These are phyloP conservation scores for Apamea sordens DNA, from an alignment of 2,888 invertebrate genomes.

Conservation along the genomic window DNA sequence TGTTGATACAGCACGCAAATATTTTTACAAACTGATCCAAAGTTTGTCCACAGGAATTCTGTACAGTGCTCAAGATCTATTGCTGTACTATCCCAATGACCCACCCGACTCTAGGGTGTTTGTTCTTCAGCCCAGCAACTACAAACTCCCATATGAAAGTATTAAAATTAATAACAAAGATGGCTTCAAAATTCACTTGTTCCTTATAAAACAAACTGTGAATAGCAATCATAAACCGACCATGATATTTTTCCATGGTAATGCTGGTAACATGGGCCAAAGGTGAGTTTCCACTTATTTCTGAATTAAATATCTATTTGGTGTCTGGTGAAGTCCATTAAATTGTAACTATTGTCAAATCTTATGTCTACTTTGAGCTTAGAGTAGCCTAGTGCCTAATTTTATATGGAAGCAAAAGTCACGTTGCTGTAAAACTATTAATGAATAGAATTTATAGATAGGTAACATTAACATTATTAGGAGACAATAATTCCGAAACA, in stretches of 20 bases:
- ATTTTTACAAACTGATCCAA: neutral
- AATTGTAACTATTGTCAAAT: neutral
- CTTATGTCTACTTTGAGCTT: neutral
- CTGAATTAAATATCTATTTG: neutral
- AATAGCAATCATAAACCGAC: constrained; percentile 94
- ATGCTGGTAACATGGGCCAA: constrained; percentile 99
- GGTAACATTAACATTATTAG: too few species aligned
- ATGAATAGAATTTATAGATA: too few species aligned
- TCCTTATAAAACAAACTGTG: constrained; percentile 94
- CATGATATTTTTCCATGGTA: constrained; percentile 97
- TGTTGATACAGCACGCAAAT: neutral
- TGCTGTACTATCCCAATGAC: constrained; percentile 97
- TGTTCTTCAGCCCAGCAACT: constrained; percentile 96
- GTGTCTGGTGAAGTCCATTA: neutral
- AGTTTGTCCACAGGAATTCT: constrained; percentile 91
- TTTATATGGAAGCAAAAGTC: neutral
- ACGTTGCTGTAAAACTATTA: neutral
- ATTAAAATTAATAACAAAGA: constrained; percentile 92
- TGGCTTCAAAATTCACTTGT: constrained; percentile 94
- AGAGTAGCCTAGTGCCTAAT: neutral
- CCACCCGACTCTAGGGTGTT: constrained; percentile 97
- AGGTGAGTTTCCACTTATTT: constrained; percentile 85
- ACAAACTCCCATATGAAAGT: constrained; percentile 96
- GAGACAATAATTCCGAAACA: neutral
- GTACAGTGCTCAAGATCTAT: constrained; percentile 96